Conservation (phyloP, 1,140 invertebrate genomes). For the Aphaenogaster ashmeadi region DNA sequence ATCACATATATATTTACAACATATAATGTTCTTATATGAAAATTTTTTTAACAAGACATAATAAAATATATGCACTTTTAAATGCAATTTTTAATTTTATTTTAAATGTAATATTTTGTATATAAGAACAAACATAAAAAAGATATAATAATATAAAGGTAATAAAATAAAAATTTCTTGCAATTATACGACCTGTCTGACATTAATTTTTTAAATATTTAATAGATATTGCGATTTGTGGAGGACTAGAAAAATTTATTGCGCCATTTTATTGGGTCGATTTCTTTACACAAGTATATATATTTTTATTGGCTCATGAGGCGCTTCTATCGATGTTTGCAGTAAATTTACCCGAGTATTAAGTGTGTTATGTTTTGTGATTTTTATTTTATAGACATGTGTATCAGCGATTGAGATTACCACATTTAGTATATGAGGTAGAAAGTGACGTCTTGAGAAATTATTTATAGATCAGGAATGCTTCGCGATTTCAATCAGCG, state of each 20-base stretch:
- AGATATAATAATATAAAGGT: not conserved
- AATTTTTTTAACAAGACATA: too few species aligned
- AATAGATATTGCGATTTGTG: constrained; percentile 1
- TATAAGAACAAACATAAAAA: not conserved
- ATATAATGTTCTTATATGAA: too few species aligned
- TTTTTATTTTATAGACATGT: not conserved
- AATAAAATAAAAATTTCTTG: constrained; percentile 7
- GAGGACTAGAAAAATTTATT: constrained; percentile 22
- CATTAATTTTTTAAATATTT: not conserved
- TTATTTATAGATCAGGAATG: constrained; percentile 57
- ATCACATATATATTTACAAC: too few species aligned
- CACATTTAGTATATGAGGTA: constrained; percentile 33
- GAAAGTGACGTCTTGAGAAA: constrained; percentile 42
- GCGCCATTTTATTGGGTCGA: not conserved
- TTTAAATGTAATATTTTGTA: not conserved
- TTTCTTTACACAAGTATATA: constrained; percentile 2
- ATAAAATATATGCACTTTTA: not conserved
- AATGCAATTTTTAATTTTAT: not conserved
- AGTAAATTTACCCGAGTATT: not conserved
- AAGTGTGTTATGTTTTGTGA: not conserved
- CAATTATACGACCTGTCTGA: not conserved
- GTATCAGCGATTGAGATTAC: constrained; percentile 52
- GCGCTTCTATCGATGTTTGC: not conserved
- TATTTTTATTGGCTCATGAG: not conserved
- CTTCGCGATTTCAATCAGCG: constrained; percentile 46